Evolutionary conservation across 2,113 vertebrate species (phyloP).

Genomic region (Lophochroa leadbeateri): DNA sequence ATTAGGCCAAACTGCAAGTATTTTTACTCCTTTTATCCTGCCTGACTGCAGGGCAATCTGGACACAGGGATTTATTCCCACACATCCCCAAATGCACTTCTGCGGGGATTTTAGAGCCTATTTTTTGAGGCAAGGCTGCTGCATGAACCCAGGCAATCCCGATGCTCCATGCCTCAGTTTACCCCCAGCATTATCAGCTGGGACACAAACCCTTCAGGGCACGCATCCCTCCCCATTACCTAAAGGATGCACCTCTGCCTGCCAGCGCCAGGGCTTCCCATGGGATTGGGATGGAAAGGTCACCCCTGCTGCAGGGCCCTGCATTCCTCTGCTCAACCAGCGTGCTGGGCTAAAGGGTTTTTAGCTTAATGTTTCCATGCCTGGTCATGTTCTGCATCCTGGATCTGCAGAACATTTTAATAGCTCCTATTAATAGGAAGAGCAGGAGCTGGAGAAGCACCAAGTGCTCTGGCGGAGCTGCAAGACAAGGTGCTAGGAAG

Average conservation of each 20-base stretch:
- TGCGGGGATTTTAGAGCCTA: neutral
- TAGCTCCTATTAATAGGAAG: neutral
- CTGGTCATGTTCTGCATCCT: neutral
- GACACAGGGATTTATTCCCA: neutral
- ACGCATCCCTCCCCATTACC: rapidly evolving
- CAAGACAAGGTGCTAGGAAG: neutral
- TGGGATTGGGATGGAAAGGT: rapidly evolving
- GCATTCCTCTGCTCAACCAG: slow-evolving; percentile 18
- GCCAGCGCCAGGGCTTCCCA: rapidly evolving
- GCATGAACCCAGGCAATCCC: rapidly evolving
- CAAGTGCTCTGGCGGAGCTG: neutral
- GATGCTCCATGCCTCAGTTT: neutral
- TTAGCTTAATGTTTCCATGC: neutral
- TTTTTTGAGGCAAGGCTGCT: neutral
- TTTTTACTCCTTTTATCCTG: neutral
- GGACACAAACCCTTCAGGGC: neutral
- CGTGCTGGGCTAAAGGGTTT: neutral
- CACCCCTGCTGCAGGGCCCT: neutral
- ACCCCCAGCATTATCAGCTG: rapidly evolving
- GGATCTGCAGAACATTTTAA: neutral
- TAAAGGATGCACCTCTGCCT: neutral
- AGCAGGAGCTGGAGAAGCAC: neutral
- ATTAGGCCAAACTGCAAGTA: neutral
- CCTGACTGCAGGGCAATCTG: neutral
- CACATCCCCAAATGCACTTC: neutral